A percentile compares a stretch with the other conserved stretches of the same genome.
phyloP scores from a whole-genome alignment of 2,113 vertebrate species.

The Platysteira castanea region DNA sequence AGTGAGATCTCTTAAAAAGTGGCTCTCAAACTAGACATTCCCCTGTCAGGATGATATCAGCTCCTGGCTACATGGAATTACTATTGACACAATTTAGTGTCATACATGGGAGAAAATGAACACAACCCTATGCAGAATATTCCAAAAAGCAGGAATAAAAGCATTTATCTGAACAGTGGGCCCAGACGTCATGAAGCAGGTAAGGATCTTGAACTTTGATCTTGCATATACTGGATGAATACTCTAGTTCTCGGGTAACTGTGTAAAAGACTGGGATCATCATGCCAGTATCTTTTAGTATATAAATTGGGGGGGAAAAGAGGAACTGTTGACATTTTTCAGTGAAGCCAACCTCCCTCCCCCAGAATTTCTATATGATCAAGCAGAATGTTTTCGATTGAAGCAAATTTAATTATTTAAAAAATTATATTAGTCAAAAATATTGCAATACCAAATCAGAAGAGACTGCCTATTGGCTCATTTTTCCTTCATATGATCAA shows the following conservation, averaged over 20 bases:
- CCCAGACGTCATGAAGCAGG: not conserved
- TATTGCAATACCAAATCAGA: not conserved
- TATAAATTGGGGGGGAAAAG: rapidly evolving
- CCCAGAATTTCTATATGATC: not conserved
- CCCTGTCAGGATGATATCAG: not conserved
- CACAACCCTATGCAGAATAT: not conserved
- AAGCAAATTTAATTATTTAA: not conserved
- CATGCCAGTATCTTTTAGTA: not conserved
- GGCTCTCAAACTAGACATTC: not conserved
- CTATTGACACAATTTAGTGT: not conserved
- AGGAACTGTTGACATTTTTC: not conserved
- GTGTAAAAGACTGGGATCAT: not conserved
- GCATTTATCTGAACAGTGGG: not conserved
- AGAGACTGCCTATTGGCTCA: not conserved
- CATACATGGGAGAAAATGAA: not conserved
- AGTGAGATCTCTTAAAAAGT: not conserved
- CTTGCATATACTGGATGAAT: not conserved
- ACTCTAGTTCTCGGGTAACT: not conserved
- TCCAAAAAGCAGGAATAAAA: not conserved
- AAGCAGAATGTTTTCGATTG: not conserved
- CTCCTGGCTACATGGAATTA: not conserved
- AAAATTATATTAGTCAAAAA: not conserved
- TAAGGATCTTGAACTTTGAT: not conserved
- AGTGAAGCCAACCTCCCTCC: not conserved
- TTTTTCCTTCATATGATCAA: not conserved